Evolutionary conservation across 2,797 vertebrate species (phyloP), one percentile per base, ranked within the genome.

Genomic region (Echiichthys vipera): DNA sequence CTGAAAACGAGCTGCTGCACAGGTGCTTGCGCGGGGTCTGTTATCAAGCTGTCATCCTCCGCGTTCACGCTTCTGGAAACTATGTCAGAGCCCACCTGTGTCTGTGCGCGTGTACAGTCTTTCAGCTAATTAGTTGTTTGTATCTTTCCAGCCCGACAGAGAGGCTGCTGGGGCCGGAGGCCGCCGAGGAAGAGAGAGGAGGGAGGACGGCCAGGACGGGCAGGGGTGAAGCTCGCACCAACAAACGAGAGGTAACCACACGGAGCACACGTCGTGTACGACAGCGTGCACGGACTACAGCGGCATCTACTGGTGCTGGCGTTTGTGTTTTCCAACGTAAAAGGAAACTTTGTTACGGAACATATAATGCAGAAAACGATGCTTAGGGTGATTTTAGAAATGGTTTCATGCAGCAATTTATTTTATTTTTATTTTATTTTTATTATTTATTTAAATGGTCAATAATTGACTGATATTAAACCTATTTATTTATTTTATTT

Each of bases 241-340:
- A 11, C 72, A 73, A 55, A 5, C 47, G 78, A 66, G 89, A 90
- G 87, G 91, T 92, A 83, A 80, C 2, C 2, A 9, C 32, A 47
- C 25, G 29, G 22, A 42, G n/a, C 14, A n/a, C 39, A n/a, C 18
- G 4, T 51, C 34, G 13, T 5, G 46, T 30, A 9, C 18, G 17
- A 3, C 30, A 36, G 22, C 18, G 5, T 6, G 15, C 37, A n/a
- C n/a, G n/a, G n/a, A n/a, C n/a, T n/a, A n/a, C n/a, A n/a, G n/a
- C n/a, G n/a, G n/a, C n/a, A n/a, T n/a, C n/a, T n/a, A n/a, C n/a
- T n/a, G n/a, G n/a, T n/a, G n/a, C n/a, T n/a, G n/a, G n/a, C n/a
- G n/a, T n/a, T n/a, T n/a, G n/a, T n/a, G n/a, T n/a, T n/a, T n/a
- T n/a, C n/a, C n/a, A n/a, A n/a, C n/a, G n/a, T n/a, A n/a, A n/a